Evolutionary conservation across 2,888 invertebrate genomes (phyloP).

Genomic region (Hemicrepidius hirtus): DNA sequence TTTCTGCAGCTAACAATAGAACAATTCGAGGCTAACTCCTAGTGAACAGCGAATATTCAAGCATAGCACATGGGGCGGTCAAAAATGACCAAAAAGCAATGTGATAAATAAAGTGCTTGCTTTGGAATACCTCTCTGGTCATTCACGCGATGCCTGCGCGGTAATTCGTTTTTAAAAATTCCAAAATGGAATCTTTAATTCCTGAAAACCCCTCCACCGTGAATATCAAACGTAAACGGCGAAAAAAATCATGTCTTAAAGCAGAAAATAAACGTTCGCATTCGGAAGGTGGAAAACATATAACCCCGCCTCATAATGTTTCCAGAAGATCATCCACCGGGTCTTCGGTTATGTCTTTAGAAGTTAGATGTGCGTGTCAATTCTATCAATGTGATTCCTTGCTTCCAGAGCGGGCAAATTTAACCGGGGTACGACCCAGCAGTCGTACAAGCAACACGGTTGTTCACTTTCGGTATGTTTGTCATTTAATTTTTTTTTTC

Average conservation of each 20-base stretch:
- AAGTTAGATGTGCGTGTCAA: conserved; percentile 91
- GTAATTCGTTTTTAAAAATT: conserved; percentile 22
- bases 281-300: conserved; percentile 80
- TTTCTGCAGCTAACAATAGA: conserved; percentile 65
- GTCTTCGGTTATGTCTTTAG: conserved; percentile 79
- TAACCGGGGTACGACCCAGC: conserved; percentile 73
- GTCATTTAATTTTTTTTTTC: neutral
- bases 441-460: conserved; percentile 58
- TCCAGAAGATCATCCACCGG: conserved; percentile 83
- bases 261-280: conserved; percentile 74
- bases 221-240: conserved; percentile 40
- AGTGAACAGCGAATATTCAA: conserved; percentile 66
- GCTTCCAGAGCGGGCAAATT: conserved; percentile 83
- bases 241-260: conserved; percentile 37
- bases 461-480: conserved; percentile 47
- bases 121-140: conserved; percentile 48
- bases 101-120: conserved; percentile 47
- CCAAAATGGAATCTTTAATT: conserved; percentile 53
- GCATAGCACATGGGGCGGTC: conserved; percentile 50
- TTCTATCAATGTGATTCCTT: conserved; percentile 88
- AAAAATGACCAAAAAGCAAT: conserved; percentile 44
- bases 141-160: conserved; percentile 42
- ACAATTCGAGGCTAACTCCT: conserved; percentile 63
- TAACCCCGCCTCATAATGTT: conserved; percentile 77
- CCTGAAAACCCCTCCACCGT: conserved; percentile 13